phyloP scores from a whole-genome alignment of 2,797 vertebrate species.

The Oryzias sinensis region DNA sequence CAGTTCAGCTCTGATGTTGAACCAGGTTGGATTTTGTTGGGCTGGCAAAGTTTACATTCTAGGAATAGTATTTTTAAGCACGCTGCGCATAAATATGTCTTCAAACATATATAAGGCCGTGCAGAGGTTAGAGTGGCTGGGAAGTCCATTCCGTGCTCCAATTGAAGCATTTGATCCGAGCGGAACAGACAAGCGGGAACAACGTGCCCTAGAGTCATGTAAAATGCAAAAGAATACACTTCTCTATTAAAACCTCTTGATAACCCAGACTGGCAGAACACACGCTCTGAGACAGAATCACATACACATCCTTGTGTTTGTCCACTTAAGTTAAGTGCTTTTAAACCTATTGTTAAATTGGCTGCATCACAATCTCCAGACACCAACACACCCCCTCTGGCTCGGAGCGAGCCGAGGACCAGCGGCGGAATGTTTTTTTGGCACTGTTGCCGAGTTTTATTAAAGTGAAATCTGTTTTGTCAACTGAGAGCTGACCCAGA shows the following conservation, averaged over 20 bases:
- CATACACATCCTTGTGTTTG: constrained; percentile 32
- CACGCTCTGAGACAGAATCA: constrained; percentile 16
- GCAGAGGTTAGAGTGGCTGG: constrained; percentile 37
- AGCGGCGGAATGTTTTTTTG: constrained; percentile 2
- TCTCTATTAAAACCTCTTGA: constrained; percentile 80
- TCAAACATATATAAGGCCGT: constrained; percentile 24
- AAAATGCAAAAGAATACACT: constrained; percentile 92
- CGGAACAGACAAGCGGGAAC: constrained; percentile 92
- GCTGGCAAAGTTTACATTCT: not conserved
- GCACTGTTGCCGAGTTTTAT: constrained; percentile 1
- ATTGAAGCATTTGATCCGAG: constrained; percentile 89
- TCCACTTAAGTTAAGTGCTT: constrained; percentile 27
- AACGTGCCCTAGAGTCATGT: constrained; percentile 90
- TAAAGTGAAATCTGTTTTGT: constrained; percentile 32
- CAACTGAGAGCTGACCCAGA: constrained; percentile 38
- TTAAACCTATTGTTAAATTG: constrained; percentile 40
- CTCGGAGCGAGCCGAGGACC: constrained; percentile 18
- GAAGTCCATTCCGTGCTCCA: constrained; percentile 82
- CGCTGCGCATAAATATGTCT: constrained; percentile 13
- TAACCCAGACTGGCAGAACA: constrained; percentile 48
- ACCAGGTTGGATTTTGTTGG: no score
- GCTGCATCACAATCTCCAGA: constrained; percentile 31
- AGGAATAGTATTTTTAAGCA: not conserved
- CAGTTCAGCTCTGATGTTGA: not conserved
- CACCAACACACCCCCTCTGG: constrained; percentile 24